Conservation (phyloP, 2,888 invertebrate genomes). For the Oasisia sp. region DNA sequence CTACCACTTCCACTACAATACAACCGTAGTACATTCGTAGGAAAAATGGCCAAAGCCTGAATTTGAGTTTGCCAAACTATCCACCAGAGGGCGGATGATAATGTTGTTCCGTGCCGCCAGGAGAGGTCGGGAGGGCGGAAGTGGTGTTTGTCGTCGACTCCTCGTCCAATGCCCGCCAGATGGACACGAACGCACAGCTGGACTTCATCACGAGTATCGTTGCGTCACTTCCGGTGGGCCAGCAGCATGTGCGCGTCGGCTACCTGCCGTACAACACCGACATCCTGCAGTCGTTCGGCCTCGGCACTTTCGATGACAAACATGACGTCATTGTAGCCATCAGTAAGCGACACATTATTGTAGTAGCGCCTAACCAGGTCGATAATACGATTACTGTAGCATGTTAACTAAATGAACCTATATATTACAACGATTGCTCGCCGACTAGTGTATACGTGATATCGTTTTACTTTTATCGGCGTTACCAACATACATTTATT, state of each 20-base stretch:
- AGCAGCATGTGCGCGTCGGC: conserved; percentile 28
- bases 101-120: not conserved
- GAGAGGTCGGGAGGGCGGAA: not conserved
- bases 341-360: conserved; percentile 20
- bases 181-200: not conserved
- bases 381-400: not conserved
- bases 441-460: not conserved
- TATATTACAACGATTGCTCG: not conserved
- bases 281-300: conserved; percentile 29
- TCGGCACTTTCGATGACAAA: conserved; percentile 24
- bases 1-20: no score
- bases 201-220: conserved; percentile 30
- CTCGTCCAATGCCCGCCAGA: not conserved
- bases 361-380: not conserved
- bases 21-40: not conserved
- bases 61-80: not conserved
- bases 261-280: conserved; percentile 35
- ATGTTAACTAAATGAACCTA: not conserved
- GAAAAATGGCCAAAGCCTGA: not conserved
- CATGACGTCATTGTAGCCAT: conserved; percentile 27
- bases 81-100: not conserved
- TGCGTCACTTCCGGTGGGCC: conserved; percentile 26
- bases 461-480: not conserved
- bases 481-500: not conserved
- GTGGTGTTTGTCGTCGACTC: not conserved